Evolutionary conservation across 2,797 vertebrate species (phyloP).

Genomic region (Taeniopygia guttata): DNA sequence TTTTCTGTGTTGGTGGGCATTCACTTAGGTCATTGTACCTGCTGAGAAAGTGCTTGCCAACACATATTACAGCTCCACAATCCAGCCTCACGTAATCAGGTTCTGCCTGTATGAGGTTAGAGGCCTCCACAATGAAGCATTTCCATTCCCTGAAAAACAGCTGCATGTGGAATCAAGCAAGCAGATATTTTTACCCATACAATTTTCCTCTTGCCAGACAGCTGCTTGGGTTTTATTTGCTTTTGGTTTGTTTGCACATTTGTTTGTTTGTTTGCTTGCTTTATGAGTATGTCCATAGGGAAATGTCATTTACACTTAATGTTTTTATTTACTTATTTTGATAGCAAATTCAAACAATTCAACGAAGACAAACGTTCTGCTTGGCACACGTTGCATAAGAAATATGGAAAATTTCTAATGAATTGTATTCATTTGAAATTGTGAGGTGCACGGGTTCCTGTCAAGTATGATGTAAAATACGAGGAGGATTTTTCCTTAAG

Average conservation of each 20-base stretch:
- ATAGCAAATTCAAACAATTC: background rate
- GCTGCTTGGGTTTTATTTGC: background rate
- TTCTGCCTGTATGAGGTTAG: background rate
- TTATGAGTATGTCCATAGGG: background rate
- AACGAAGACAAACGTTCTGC: background rate
- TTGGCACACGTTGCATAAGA: background rate
- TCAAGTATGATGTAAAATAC: background rate
- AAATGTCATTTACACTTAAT: background rate
- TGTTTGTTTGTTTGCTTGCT: background rate
- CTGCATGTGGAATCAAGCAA: conserved; percentile 8
- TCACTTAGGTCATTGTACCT: conserved; percentile 14
- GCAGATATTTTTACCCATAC: conserved; percentile 21
- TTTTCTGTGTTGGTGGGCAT: background rate
- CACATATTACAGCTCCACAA: background rate
- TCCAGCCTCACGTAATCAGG: background rate
- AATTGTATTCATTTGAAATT: background rate
- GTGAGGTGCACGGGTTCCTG: background rate
- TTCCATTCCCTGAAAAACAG: conserved; percentile 29
- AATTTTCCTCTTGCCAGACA: conserved; percentile 27
- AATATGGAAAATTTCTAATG: background rate
- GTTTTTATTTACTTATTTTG: background rate
- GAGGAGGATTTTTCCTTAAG: background rate
- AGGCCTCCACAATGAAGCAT: background rate
- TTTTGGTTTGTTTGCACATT: background rate
- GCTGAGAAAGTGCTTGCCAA: conserved; percentile 17